Evolutionary conservation across 2,113 vertebrate genomes (phyloP), one percentile per base, ranked within the genome.

Genomic region (Elephas maximus): DNA sequence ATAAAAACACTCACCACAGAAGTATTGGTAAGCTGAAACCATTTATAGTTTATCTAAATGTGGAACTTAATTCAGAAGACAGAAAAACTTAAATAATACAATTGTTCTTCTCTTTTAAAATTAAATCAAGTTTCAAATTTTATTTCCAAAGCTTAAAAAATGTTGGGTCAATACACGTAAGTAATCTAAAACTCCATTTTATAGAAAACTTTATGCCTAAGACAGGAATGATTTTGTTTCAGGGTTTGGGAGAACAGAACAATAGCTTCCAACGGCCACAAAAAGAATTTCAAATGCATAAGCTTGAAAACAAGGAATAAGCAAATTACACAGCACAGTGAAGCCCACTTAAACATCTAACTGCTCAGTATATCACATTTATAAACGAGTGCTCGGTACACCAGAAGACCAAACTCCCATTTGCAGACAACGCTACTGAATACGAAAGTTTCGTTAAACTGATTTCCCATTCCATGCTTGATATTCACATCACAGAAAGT

Each of bases 321-420:
- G 97, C 96, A 98, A 89, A 98, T 98, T 98, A 98, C 94, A 98
- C 96, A 98, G 98, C 94, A 98, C 92, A 96, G 97, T 79, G 60
- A 96, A 98, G 86, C 83, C 96, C 91, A 90, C 97, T 98, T 97
- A 96, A 97, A 98, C 97, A 98, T 97, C 97, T 88, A 94, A 94
- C 93, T 93, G 96, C 97, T 98, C 30, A 37, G 63, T 37, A 84
- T 69, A 5, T 37, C 24, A 77, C 79, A 71, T 97, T 98, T 97
- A 97, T 95, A 98, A 98, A 98, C 92, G 67, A 88, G 74, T 24
- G 88, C 86, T 95, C 90, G 65, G 84, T 5, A 91, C 78, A 85
- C 95, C 79, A 53, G 12, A 88, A 83, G 67, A 92, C 94, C 91
- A 53, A 96, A 93, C 53, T 60, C 11, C 41, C 44, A 74, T 76